phyloP scores from a whole-genome alignment of 2,797 vertebrate species.

The Perdix hodgsoniae region DNA sequence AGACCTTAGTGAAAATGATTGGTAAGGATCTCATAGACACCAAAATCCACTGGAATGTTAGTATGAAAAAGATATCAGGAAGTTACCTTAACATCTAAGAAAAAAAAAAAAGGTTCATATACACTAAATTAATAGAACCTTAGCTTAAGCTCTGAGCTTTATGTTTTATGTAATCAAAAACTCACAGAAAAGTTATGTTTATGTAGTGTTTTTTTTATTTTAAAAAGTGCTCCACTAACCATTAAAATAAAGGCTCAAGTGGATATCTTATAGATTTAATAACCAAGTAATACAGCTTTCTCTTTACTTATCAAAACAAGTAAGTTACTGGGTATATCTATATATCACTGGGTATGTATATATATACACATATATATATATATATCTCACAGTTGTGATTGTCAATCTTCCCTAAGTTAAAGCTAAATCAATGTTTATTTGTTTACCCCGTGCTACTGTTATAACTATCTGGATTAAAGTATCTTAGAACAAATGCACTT shows the following conservation, averaged over 20 bases:
- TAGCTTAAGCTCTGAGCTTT: neutral
- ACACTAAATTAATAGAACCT: neutral
- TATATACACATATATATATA: neutral
- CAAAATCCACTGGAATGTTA: neutral
- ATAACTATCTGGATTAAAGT: neutral
- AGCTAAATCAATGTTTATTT: neutral
- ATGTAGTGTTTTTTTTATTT: too few species aligned
- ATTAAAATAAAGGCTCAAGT: neutral
- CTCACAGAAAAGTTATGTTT: neutral
- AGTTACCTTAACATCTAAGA: neutral
- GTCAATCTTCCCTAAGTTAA: neutral
- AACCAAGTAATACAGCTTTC: neutral
- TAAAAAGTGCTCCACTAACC: accelerated
- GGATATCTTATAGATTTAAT: neutral
- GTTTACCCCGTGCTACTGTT: neutral
- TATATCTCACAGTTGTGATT: neutral
- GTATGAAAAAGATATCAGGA: neutral
- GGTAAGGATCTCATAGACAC: neutral
- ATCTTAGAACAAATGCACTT: neutral
- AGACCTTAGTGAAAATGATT: neutral
- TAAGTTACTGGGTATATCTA: neutral
- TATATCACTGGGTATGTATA: too few species aligned
- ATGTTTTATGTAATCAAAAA: neutral
- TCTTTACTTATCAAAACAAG: neutral
- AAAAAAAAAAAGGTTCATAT: neutral